Conservation (phyloP, 2,888 invertebrate species). For the Pyrochroa serraticornis region DNA sequence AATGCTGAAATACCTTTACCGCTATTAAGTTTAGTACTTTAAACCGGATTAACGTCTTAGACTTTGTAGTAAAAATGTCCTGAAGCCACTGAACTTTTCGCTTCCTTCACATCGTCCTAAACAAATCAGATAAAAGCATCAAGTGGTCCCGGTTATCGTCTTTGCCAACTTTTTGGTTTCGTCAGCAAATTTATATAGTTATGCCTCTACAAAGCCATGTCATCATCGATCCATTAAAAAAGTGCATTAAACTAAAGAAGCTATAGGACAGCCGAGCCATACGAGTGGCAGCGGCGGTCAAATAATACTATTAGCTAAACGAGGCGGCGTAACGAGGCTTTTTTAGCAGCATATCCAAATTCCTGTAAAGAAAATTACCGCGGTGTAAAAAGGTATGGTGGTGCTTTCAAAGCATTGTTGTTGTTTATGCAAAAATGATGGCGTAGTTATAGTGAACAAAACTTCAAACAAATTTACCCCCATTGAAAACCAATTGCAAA, state of each 20-base stretch:
- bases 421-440: no score
- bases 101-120: no score
- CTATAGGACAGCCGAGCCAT: constrained; percentile 4
- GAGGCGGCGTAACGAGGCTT: constrained; percentile 18
- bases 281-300: constrained; percentile 10
- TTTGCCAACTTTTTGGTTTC: no score
- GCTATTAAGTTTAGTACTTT: constrained; percentile 14
- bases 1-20: constrained; percentile 9
- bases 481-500: no score
- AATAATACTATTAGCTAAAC: constrained; percentile 21
- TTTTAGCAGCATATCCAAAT: constrained; percentile 11
- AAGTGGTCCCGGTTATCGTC: no score
- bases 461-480: no score
- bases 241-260: not conserved
- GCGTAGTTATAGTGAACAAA: no score
- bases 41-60: not conserved
- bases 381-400: not conserved
- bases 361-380: constrained; percentile 11
- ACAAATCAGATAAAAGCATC: no score
- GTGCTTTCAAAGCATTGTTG: no score
- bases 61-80: not conserved
- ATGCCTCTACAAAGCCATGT: not conserved
- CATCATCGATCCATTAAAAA: constrained; percentile 1
- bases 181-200: no score
- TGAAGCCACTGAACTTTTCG: no score